These are phyloP conservation scores for Arctia plantaginis DNA, from an alignment of 2,888 invertebrate species.

Conservation along the genomic window DNA sequence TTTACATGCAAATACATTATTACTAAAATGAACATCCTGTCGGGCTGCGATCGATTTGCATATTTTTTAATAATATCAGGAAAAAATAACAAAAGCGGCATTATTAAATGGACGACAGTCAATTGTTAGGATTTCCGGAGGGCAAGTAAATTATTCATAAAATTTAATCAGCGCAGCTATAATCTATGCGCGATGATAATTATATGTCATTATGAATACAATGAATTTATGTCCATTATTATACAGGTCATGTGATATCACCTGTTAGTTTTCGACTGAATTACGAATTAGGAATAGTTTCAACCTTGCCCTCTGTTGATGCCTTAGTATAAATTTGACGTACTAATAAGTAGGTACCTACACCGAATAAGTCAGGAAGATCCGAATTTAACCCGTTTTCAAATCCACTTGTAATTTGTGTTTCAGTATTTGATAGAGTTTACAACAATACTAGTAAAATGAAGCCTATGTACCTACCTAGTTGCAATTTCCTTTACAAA, in stretches of 20 bases:
- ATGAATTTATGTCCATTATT: constrained; percentile 51
- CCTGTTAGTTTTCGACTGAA: constrained; percentile 32
- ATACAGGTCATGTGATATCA: constrained; percentile 36
- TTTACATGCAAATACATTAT: constrained; percentile 85
- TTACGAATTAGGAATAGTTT: background rate
- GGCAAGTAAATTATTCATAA: constrained; percentile 79
- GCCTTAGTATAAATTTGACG: background rate
- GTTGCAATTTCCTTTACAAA: background rate
- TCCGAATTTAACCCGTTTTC: background rate
- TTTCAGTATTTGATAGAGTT: background rate
- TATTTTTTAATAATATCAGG: constrained; percentile 84
- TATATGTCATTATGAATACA: constrained; percentile 65
- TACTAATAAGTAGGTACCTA: background rate
- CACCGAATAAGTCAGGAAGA: background rate
- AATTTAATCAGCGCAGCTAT: constrained; percentile 78
- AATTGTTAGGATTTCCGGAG: constrained; percentile 81
- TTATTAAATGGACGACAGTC: constrained; percentile 73
- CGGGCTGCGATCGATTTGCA: constrained; percentile 82
- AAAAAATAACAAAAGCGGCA: constrained; percentile 78
- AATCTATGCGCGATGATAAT: constrained; percentile 74
- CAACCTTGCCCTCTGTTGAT: background rate
- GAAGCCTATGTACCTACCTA: background rate
- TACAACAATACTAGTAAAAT: too few relatives aligned
- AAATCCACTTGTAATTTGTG: background rate
- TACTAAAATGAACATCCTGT: constrained; percentile 84